These are phyloP conservation scores for Sterna hirundo DNA, from an alignment of 2,113 vertebrate species.

Conservation along the genomic window DNA sequence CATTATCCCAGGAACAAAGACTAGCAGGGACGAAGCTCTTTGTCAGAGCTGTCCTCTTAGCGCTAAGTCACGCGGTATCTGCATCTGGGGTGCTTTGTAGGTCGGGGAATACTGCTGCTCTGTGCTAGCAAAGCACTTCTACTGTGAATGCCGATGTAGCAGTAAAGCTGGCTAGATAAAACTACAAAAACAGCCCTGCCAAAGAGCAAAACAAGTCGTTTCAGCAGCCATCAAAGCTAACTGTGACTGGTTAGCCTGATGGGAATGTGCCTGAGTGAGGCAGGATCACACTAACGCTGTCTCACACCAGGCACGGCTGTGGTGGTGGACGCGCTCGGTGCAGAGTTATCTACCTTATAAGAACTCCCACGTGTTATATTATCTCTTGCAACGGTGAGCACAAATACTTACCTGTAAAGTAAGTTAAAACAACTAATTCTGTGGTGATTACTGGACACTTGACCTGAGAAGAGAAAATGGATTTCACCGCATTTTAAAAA, in stretches of 20 bases:
- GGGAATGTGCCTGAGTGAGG: rapidly evolving
- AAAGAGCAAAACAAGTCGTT: neutral
- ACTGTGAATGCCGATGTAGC: neutral
- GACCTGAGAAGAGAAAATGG: neutral
- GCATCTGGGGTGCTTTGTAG: neutral
- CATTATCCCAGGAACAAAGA: neutral
- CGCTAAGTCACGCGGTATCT: rapidly evolving
- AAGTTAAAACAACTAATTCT: neutral
- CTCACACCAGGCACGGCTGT: neutral
- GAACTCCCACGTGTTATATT: neutral
- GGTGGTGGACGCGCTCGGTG: neutral
- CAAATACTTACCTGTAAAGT: neutral
- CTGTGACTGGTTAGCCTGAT: neutral
- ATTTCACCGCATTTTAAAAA: neutral
- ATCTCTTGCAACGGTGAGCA: neutral
- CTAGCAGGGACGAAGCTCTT: neutral
- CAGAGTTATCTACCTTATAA: neutral
- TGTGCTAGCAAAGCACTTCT: neutral
- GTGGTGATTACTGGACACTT: neutral
- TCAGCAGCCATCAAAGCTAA: neutral
- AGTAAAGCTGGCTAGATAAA: neutral
- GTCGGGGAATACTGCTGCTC: neutral
- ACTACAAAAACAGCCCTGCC: neutral
- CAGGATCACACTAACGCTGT: neutral
- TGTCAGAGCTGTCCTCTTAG: neutral